A percentile compares a stretch with the other conserved stretches of the same genome.
phyloP scores from a whole-genome alignment of 2,888 invertebrate species.

The Drosophila leonis region DNA sequence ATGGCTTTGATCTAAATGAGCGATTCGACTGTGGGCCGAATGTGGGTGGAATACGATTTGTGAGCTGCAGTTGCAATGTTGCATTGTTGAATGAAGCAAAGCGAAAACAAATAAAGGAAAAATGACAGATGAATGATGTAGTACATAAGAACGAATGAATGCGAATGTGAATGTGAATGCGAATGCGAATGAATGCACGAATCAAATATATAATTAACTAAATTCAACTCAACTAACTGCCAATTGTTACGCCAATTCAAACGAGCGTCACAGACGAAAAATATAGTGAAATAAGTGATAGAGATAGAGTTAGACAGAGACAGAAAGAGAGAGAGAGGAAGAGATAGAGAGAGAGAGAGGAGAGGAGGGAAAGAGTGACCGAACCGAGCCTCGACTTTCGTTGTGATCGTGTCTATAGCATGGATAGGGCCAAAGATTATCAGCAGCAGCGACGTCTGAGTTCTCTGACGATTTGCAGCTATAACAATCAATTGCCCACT shows the following conservation, averaged over 20 bases:
- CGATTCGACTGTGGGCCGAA: conserved; percentile 45
- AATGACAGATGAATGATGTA: conserved; percentile 37
- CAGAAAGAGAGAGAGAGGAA: conserved; percentile 2
- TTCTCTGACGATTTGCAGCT: conserved; percentile 4
- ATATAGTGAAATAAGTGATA: conserved; percentile 21
- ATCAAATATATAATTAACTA: conserved; percentile 60
- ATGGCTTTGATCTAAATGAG: conserved; percentile 22
- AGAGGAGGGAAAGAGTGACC: conserved; percentile 28
- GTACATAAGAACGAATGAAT: conserved; percentile 26
- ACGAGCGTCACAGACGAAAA: conserved; percentile 36
- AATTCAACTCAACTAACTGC: conserved; percentile 60
- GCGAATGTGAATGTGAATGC: conserved; percentile 30
- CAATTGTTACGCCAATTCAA: conserved; percentile 70
- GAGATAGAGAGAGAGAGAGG: conserved; percentile 6
- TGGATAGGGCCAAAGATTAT: conserved; percentile 9
- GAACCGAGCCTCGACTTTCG: conserved; percentile 36
- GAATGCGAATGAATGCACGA: conserved; percentile 39
- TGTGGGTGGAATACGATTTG: neutral
- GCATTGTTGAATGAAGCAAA: conserved; percentile 50
- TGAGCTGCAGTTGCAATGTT: conserved; percentile 17
- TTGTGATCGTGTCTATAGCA: conserved; percentile 16
- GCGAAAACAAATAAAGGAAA: conserved; percentile 44
- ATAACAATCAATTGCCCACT: neutral
- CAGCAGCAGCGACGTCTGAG: neutral
- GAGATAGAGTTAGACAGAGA: conserved; percentile 7